Evolutionary conservation across 2,888 invertebrate genomes (phyloP).

Genomic region (Pomacea canaliculata): DNA sequence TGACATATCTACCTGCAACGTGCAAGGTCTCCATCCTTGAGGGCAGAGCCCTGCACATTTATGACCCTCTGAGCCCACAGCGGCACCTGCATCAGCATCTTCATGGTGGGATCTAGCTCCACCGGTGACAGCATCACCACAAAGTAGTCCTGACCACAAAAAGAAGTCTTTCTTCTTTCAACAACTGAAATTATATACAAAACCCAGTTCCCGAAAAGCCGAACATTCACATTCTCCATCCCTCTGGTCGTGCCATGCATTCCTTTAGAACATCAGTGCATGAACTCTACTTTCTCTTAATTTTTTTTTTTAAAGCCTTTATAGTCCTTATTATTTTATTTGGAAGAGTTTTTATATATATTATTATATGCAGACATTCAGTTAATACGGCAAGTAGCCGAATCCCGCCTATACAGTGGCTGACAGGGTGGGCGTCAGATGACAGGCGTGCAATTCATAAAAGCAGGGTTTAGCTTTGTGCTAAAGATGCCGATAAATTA

Average conservation of each 20-base stretch:
- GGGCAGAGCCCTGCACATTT: slow-evolving; percentile 95
- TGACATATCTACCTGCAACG: slow-evolving; percentile 76
- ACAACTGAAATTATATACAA: no score
- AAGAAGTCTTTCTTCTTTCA: not conserved
- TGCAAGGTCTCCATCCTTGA: slow-evolving; percentile 95
- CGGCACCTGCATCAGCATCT: slow-evolving; percentile 95
- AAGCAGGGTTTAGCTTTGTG: no score
- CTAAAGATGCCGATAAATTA: no score
- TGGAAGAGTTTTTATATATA: not conserved
- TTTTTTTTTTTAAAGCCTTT: not conserved
- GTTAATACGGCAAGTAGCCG: no score
- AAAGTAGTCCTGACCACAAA: slow-evolving; percentile 83
- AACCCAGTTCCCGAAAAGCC: no score
- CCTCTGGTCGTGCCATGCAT: no score
- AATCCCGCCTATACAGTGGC: no score
- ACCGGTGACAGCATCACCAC: slow-evolving; percentile 96
- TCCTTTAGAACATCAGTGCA: not conserved
- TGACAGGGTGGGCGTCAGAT: no score
- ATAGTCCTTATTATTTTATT: not conserved
- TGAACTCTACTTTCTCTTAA: no score
- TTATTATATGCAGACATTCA: no score
- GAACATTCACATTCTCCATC: no score
- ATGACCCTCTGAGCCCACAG: slow-evolving; percentile 98
- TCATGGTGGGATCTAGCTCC: slow-evolving; percentile 97
- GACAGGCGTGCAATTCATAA: no score